Conservation (phyloP, 2,888 invertebrate genomes). For the Napeogenes sylphis region DNA sequence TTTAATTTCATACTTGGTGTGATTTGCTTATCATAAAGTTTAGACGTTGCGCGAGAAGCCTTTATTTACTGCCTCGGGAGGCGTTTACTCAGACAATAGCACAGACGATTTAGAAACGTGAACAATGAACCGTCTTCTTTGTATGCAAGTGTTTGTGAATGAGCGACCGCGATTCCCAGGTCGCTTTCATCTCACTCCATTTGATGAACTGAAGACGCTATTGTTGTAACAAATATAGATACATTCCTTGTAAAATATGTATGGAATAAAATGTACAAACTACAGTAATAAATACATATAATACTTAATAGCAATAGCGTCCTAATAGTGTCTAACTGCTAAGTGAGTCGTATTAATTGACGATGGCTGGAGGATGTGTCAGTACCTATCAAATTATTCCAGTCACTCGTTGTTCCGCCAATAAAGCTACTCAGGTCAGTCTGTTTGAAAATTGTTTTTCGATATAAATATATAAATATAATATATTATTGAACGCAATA, state of each 20-base stretch:
- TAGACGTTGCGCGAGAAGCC: not conserved
- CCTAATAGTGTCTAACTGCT: not conserved
- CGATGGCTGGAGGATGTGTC: not conserved
- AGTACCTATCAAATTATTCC: conserved; percentile 41
- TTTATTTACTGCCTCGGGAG: conserved; percentile 8
- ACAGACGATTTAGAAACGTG: conserved; percentile 15
- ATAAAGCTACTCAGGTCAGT: conserved; percentile 24
- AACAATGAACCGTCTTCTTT: conserved; percentile 21
- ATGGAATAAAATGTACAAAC: too few species aligned
- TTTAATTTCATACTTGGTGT: not conserved
- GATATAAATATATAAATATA: not conserved
- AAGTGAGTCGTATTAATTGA: conserved; percentile 10
- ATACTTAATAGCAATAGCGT: too few species aligned
- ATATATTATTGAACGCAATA: too few species aligned
- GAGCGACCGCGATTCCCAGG: conserved; percentile 7
- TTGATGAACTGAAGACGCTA: not conserved
- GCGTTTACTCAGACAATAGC: conserved; percentile 18
- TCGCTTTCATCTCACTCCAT: not conserved
- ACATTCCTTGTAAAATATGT: not conserved
- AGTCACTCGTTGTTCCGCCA: conserved; percentile 31
- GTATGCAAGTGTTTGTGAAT: conserved; percentile 19
- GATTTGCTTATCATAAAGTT: conserved; percentile 1
- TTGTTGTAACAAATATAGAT: not conserved
- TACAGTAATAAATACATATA: too few species aligned
- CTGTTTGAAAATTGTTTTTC: not conserved